phyloP scores from a whole-genome alignment of 1,140 invertebrate species.

The Trichonephila inaurata region DNA sequence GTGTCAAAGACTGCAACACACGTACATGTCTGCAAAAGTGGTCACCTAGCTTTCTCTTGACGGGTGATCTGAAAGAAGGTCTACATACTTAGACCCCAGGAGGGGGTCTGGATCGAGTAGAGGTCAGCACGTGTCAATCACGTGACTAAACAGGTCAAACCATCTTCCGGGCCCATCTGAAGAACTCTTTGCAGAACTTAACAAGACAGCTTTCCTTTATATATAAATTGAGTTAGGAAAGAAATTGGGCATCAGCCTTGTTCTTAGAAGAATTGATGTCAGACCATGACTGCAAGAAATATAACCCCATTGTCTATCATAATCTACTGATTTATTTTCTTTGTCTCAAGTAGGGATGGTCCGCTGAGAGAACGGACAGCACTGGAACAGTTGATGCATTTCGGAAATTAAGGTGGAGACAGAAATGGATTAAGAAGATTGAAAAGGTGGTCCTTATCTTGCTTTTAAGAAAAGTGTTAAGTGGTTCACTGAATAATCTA shows the following conservation, averaged over 20 bases:
- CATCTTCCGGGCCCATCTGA: constrained; percentile 26
- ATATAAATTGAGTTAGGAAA: constrained; percentile 16
- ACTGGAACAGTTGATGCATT: neutral
- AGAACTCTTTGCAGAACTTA: neutral
- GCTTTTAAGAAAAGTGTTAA: neutral
- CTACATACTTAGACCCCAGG: constrained; percentile 54
- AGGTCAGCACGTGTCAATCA: constrained; percentile 63
- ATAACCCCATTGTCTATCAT: constrained; percentile 19
- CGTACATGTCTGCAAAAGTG: constrained; percentile 7
- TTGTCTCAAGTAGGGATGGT: neutral
- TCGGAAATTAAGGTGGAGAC: neutral
- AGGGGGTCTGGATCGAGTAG: constrained; percentile 1
- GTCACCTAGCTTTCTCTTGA: constrained; percentile 7
- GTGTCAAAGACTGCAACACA: neutral
- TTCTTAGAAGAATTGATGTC: neutral
- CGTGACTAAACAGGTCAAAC: constrained; percentile 55
- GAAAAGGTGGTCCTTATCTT: neutral
- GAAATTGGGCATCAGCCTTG: neutral
- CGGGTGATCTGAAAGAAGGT: constrained; percentile 20
- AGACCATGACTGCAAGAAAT: neutral
- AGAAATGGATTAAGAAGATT: neutral
- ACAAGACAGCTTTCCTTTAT: neutral
- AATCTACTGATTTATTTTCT: neutral
- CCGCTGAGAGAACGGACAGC: neutral
- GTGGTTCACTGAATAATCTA: neutral